Evolutionary conservation across 2,113 vertebrate genomes (phyloP).

Genomic region (Sinocyclocheilus rhinocerous): DNA sequence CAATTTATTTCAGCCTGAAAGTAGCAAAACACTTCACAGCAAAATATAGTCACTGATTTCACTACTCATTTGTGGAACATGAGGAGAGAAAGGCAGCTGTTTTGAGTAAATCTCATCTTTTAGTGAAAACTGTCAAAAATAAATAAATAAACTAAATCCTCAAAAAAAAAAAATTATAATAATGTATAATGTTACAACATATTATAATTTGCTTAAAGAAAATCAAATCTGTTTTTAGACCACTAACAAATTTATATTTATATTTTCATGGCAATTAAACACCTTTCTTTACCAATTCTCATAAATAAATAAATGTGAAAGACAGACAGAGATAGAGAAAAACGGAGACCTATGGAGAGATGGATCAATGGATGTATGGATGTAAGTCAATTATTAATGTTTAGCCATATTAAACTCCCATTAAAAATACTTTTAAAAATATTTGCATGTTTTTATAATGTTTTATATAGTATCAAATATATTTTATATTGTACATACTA

Average conservation of each 20-base stretch:
- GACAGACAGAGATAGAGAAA: no score
- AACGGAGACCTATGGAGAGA: no score
- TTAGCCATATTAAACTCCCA: no score
- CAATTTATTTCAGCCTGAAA: constrained; percentile 14
- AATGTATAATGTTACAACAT: background rate
- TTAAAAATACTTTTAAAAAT: no score
- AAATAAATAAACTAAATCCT: no score
- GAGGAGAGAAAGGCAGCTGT: background rate
- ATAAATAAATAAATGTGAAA: background rate
- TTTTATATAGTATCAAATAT: no score
- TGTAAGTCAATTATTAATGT: no score
- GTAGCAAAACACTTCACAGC: constrained; percentile 6
- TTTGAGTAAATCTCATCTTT: background rate
- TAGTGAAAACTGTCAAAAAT: background rate
- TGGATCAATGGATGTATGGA: no score
- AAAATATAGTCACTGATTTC: background rate
- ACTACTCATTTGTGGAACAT: no score
- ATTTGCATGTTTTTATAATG: no score
- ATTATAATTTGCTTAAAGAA: background rate
- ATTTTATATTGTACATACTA: no score
- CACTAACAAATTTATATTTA: background rate
- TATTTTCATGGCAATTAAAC: background rate
- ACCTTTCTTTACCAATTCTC: background rate
- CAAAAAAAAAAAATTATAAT: background rate
- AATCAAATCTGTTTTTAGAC: background rate